Percentiles rank a stretch among this genome's conserved stretches.
Evolutionary conservation across 1,140 invertebrate species (phyloP).

Genomic region (Aphelinus atriplicis): DNA sequence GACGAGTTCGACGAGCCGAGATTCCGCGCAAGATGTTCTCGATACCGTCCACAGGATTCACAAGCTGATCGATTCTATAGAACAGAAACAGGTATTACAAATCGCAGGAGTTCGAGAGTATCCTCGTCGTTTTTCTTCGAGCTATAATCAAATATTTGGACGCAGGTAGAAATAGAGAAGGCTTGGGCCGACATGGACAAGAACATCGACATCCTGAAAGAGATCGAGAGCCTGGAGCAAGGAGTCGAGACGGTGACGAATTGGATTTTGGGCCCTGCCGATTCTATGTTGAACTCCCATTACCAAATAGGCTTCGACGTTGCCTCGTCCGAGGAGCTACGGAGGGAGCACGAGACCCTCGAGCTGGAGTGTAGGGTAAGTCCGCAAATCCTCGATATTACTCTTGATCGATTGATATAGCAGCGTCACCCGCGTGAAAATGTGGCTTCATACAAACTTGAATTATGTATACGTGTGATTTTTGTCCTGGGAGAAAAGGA

Average conservation of each 20-base stretch:
- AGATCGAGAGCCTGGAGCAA: conserved; percentile 71
- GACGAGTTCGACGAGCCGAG: conserved; percentile 52
- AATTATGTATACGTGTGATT: conserved; percentile 2
- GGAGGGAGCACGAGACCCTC: conserved; percentile 78
- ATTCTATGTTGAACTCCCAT: conserved; percentile 75
- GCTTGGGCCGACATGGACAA: conserved; percentile 71
- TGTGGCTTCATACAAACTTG: neutral
- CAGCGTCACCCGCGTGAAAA: neutral
- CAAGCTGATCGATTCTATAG: conserved; percentile 68
- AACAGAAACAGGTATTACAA: conserved; percentile 67
- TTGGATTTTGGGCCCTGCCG: conserved; percentile 81
- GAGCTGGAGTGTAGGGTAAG: conserved; percentile 80
- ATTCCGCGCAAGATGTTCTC: conserved; percentile 69
- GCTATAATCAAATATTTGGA: no score
- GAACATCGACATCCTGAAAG: conserved; percentile 70
- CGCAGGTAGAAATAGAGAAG: conserved; percentile 67
- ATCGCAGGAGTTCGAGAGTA: no score
- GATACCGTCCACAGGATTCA: conserved; percentile 71
- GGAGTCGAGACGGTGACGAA: conserved; percentile 76
- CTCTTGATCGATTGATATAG: conserved; percentile 10
- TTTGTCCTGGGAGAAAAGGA: conserved; percentile 61
- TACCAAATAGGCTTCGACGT: conserved; percentile 79
- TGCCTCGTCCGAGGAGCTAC: conserved; percentile 74
- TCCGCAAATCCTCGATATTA: conserved; percentile 19
- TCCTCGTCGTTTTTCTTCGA: neutral